These are phyloP conservation scores for Benitochromis conjunctus DNA, from an alignment of 2,113 vertebrate species.

Conservation along the genomic window DNA sequence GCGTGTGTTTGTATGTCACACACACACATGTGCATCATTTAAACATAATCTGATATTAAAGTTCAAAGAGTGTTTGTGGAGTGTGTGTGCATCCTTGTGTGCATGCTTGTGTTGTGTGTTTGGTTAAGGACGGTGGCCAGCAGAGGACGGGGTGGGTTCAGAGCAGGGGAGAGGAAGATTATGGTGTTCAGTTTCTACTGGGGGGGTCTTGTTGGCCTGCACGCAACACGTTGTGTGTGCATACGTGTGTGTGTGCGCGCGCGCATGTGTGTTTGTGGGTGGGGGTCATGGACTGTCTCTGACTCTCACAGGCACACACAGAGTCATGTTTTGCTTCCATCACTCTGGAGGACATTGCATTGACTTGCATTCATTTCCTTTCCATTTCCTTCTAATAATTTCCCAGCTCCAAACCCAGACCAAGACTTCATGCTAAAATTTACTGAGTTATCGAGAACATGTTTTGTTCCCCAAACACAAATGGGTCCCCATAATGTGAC, in stretches of 20 bases:
- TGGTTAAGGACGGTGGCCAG: conserved; percentile 68
- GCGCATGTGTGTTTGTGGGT: conserved; percentile 9
- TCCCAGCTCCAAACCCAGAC: not conserved
- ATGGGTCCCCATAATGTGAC: not conserved
- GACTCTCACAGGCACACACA: not conserved
- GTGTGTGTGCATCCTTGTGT: conserved; percentile 9
- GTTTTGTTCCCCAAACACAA: not conserved
- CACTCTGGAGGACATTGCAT: not conserved
- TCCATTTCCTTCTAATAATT: not conserved
- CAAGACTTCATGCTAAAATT: not conserved
- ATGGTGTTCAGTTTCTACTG: conserved; percentile 65
- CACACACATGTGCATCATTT: conserved; percentile 19
- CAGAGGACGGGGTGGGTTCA: conserved; percentile 74
- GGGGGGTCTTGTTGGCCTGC: conserved; percentile 63
- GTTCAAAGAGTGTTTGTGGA: conserved; percentile 47
- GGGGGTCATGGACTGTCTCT: conserved; percentile 24
- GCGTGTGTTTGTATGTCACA: not conserved
- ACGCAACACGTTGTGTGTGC: conserved; percentile 55
- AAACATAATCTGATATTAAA: conserved; percentile 62
- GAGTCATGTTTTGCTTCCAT: not conserved
- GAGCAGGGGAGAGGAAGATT: conserved; percentile 59
- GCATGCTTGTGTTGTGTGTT: conserved; percentile 48
- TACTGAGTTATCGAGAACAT: not conserved
- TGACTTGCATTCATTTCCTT: not conserved
- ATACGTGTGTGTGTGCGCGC: not conserved